phyloP scores from a whole-genome alignment of 2,797 vertebrate species.

The Sebastes miniatus region DNA sequence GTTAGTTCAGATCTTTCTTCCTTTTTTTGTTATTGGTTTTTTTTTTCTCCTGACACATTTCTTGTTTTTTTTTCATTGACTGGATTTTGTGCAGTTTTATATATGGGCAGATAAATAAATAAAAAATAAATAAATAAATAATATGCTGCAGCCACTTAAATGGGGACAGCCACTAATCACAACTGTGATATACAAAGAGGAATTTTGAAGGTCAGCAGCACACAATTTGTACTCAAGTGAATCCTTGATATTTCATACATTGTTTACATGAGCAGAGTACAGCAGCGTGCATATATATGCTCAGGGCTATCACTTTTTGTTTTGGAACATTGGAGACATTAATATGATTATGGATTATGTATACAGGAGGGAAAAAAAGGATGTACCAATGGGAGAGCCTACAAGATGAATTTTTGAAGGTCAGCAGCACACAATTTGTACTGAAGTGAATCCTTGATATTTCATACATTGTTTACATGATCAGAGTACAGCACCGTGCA shows the following conservation, averaged over 20 bases:
- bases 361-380: not conserved
- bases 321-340: not conserved
- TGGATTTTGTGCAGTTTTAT: too few relatives aligned
- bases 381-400: too few relatives aligned
- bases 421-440: not conserved
- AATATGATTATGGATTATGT: conserved; percentile 16
- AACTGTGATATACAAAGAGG: not conserved
- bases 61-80: too few relatives aligned
- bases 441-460: not conserved
- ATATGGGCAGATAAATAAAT: too few relatives aligned
- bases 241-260: not conserved
- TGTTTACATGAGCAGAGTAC: not conserved
- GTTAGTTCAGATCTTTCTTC: too few relatives aligned
- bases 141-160: conserved; percentile 8
- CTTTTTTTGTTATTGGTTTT: too few relatives aligned
- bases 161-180: not conserved
- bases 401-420: conserved; percentile 76
- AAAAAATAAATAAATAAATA: not conserved
- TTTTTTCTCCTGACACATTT: too few relatives aligned
- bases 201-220: conserved; percentile 10
- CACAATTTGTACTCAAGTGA: not conserved
- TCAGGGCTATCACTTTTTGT: not conserved
- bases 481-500: not conserved
- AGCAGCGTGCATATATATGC: not conserved
- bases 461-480: not conserved